These are phyloP conservation scores for Chaunax sp. DNA, from an alignment of 2,797 vertebrate genomes.

Conservation along the genomic window DNA sequence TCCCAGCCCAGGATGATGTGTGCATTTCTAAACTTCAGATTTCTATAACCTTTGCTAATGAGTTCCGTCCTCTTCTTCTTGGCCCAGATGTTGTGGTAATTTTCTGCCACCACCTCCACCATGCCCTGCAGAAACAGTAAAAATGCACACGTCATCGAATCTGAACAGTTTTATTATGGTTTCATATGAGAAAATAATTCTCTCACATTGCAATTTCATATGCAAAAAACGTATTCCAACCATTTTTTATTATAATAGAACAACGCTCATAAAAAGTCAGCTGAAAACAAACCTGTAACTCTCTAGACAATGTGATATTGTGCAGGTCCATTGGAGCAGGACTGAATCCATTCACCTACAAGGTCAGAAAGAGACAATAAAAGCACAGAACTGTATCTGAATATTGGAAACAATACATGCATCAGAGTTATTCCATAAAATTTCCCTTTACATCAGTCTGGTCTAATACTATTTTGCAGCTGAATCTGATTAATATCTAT, in stretches of 20 bases:
- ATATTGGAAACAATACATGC: neutral
- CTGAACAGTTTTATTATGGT: neutral
- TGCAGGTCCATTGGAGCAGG: conserved; percentile 91
- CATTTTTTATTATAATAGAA: neutral
- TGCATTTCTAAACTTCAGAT: neutral
- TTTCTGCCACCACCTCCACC: conserved; percentile 97
- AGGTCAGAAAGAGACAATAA: conserved; percentile 22
- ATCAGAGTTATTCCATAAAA: neutral
- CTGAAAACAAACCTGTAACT: conserved; percentile 89
- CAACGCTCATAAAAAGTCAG: neutral
- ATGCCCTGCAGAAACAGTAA: conserved; percentile 84
- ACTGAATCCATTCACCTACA: conserved; percentile 89
- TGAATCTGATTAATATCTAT: neutral
- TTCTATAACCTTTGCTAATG: conserved; percentile 89
- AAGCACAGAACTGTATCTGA: neutral
- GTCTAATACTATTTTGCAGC: neutral
- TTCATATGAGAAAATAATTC: no score
- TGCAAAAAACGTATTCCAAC: no score
- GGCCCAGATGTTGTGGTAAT: conserved; percentile 99
- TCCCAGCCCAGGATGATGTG: no score
- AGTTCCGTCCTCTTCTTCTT: conserved; percentile 98
- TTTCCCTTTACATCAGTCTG: neutral
- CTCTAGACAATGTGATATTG: conserved; percentile 92
- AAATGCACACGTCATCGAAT: neutral
- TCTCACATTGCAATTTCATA: no score